phyloP scores from a whole-genome alignment of 2,113 vertebrate species.

The Phrynosoma blainvillii region DNA sequence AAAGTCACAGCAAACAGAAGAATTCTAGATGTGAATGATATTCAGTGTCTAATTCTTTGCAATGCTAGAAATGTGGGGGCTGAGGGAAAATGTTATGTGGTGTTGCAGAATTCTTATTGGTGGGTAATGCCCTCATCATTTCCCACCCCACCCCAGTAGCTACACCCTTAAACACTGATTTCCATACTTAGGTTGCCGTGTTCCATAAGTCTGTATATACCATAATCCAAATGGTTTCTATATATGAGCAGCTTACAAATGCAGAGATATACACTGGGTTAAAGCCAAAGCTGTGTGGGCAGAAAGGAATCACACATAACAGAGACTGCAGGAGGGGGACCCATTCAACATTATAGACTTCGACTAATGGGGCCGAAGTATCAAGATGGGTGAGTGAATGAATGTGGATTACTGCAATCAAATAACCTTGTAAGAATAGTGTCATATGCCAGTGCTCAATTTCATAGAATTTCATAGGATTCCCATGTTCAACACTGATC shows the following conservation, averaged over 20 bases:
- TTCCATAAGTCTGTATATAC: neutral
- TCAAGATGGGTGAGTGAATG: neutral
- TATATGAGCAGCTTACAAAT: neutral
- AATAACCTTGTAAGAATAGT: neutral
- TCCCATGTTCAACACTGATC: neutral
- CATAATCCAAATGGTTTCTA: neutral
- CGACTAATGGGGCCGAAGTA: neutral
- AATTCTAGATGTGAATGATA: too few species aligned
- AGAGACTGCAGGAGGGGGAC: neutral
- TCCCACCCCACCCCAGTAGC: too few species aligned
- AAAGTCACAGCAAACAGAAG: too few species aligned
- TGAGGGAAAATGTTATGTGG: too few species aligned
- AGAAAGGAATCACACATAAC: neutral
- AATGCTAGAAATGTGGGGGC: too few species aligned
- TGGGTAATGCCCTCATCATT: too few species aligned
- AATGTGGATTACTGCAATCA: neutral
- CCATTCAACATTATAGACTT: too few species aligned
- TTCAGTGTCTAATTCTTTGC: too few species aligned
- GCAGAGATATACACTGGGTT: neutral
- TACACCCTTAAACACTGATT: neutral
- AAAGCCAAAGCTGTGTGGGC: neutral
- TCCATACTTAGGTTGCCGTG: too few species aligned
- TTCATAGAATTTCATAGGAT: neutral
- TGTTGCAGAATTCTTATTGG: too few species aligned
- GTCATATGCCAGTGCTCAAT: neutral